phyloP scores from a whole-genome alignment of 2,888 invertebrate species.

The Bibio marci region DNA sequence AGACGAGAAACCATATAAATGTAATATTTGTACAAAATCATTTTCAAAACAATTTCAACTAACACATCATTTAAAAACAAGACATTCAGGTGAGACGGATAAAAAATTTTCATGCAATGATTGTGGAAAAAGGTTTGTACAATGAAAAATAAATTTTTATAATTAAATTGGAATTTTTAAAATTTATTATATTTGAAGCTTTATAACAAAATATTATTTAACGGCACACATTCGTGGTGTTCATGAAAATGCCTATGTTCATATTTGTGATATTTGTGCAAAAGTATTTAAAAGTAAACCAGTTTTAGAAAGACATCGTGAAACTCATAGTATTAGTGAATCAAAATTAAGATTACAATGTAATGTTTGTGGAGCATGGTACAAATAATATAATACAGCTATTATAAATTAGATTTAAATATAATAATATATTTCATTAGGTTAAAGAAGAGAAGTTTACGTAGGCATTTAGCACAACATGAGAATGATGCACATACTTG shows the following conservation, averaged over 20 bases:
- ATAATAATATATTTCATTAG: not conserved
- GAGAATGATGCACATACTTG: conserved; percentile 18
- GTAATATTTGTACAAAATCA: conserved; percentile 23
- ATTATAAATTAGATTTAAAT: not conserved
- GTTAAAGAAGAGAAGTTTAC: conserved; percentile 12
- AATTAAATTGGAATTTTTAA: conserved; percentile 1
- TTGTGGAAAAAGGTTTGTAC: no score
- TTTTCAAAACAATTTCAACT: conserved; percentile 21
- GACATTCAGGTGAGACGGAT: conserved; percentile 11
- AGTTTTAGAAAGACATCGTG: conserved; percentile 13
- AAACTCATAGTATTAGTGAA: conserved; percentile 16
- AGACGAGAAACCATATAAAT: conserved; percentile 11
- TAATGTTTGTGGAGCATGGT: conserved; percentile 19
- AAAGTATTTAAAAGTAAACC: conserved; percentile 19
- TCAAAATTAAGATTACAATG: conserved; percentile 18
- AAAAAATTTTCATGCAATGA: conserved; percentile 8
- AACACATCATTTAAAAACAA: conserved; percentile 21
- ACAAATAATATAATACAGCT: not conserved
- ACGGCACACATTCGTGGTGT: conserved; percentile 12
- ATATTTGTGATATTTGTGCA: conserved; percentile 21
- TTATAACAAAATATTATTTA: conserved; percentile 11
- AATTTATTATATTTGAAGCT: conserved; percentile 8
- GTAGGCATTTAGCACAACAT: conserved; percentile 13
- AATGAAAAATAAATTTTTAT: no score
- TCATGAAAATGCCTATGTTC: conserved; percentile 10